Conservation (phyloP, 1,140 invertebrate genomes). For the Listronotus oregonensis region DNA sequence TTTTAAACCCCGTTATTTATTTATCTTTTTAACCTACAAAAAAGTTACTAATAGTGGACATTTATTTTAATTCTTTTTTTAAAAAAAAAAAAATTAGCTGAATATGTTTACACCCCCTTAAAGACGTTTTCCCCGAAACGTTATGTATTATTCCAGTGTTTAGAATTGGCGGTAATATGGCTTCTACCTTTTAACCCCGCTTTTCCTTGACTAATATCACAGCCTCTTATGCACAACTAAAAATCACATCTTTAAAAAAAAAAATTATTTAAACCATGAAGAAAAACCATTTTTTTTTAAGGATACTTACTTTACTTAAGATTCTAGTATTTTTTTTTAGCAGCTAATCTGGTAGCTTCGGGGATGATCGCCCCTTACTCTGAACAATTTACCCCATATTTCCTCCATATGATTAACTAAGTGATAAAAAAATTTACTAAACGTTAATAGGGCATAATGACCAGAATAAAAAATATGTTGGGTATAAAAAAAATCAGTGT, state of each 20-base stretch:
- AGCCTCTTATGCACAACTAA: conserved; percentile 76
- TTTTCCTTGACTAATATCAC: conserved; percentile 78
- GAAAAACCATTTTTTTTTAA: no score
- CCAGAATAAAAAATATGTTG: no score
- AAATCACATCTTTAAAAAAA: conserved; percentile 36
- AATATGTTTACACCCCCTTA: conserved; percentile 69
- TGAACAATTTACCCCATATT: conserved; percentile 82
- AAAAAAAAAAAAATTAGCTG: no score
- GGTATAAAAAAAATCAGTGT: no score
- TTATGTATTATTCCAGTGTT: conserved; percentile 78
- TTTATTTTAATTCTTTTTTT: no score
- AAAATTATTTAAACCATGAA: no score
- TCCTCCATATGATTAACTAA: conserved; percentile 64
- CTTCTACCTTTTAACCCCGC: conserved; percentile 76
- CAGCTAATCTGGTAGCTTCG: conserved; percentile 81
- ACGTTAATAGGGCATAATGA: no score
- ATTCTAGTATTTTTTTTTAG: conserved; percentile 76
- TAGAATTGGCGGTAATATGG: conserved; percentile 76
- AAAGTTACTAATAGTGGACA: no score
- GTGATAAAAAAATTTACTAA: no score
- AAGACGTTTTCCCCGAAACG: conserved; percentile 76
- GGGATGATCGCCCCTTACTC: conserved; percentile 95
- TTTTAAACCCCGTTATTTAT: no score
- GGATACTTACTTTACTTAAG: conserved; percentile 75
- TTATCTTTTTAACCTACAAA: no score